Evolutionary conservation across 30 jellyfish, hydroid and myxozoan species (phyloP).

Genomic region (Pseudorhiza aurosa): DNA sequence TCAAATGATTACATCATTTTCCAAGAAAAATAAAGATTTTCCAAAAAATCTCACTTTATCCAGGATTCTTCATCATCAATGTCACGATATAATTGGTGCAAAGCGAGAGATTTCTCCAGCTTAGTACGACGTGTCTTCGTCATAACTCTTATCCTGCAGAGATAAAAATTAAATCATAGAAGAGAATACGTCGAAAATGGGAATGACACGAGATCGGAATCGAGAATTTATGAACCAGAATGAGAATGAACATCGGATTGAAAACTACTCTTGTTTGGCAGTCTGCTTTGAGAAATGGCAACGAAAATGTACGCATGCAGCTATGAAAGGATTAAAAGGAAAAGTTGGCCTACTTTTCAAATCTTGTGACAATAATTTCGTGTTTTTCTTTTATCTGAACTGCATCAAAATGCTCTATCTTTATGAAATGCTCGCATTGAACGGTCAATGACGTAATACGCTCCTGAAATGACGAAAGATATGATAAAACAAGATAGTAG

Average conservation of each 20-base stretch:
- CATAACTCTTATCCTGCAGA: slow-evolving; percentile 69
- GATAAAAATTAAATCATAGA: neutral
- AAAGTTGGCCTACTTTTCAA: slow-evolving; percentile 66
- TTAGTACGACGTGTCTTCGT: slow-evolving; percentile 68
- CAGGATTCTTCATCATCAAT: slow-evolving; percentile 92
- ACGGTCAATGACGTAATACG: slow-evolving; percentile 65
- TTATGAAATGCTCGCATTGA: slow-evolving; percentile 86
- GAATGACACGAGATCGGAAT: too few species aligned
- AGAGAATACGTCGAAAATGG: too few species aligned
- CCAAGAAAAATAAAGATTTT: neutral
- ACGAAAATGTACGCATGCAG: neutral
- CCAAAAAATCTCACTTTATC: slow-evolving; percentile 69
- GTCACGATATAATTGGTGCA: slow-evolving; percentile 89
- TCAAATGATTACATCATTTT: neutral
- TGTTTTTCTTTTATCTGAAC: slow-evolving; percentile 78
- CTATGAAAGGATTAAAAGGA: neutral
- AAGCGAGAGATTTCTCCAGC: slow-evolving; percentile 68
- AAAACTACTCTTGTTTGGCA: too few species aligned
- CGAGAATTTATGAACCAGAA: too few species aligned
- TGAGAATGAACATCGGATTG: too few species aligned
- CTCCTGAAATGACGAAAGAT: slow-evolving; percentile 39
- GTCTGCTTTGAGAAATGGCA: too few species aligned
- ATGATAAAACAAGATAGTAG: too few species aligned
- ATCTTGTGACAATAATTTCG: slow-evolving; percentile 72
- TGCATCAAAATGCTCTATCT: slow-evolving; percentile 91